Evolutionary conservation across 2,113 vertebrate genomes (phyloP).

Genomic region (Pseudopipra pipra): DNA sequence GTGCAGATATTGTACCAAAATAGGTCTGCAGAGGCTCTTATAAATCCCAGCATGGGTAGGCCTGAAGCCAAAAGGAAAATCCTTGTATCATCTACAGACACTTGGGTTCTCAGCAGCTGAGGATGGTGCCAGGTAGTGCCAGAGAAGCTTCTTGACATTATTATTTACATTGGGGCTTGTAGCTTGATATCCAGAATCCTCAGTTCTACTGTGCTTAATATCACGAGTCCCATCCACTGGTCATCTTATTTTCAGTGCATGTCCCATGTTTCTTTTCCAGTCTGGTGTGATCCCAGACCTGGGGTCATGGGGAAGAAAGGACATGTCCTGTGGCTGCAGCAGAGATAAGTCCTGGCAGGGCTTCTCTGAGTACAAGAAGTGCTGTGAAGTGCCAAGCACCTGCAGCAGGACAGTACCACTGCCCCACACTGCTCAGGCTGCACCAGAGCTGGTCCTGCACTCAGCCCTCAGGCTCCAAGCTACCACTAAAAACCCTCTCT

Average conservation of each 20-base stretch:
- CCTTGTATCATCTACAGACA: background rate
- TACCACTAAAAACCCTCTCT: background rate
- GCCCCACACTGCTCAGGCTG: background rate
- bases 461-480: background rate
- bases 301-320: background rate
- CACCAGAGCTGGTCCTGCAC: background rate
- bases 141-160: background rate
- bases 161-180: background rate
- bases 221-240: background rate
- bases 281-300: background rate
- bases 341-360: background rate
- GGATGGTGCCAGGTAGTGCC: background rate
- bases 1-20: background rate
- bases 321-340: background rate
- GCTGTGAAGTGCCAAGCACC: background rate
- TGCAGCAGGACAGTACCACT: background rate
- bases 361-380: background rate
- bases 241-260: background rate
- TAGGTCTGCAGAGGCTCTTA: background rate
- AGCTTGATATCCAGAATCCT: background rate
- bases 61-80: conserved; percentile 21
- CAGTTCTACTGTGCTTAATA: background rate
- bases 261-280: background rate
- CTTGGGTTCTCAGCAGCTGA: background rate
- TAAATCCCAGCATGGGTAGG: background rate